These are phyloP conservation scores for Leptarthrus brevirostris DNA, from an alignment of 2,888 invertebrate genomes.

Conservation along the genomic window DNA sequence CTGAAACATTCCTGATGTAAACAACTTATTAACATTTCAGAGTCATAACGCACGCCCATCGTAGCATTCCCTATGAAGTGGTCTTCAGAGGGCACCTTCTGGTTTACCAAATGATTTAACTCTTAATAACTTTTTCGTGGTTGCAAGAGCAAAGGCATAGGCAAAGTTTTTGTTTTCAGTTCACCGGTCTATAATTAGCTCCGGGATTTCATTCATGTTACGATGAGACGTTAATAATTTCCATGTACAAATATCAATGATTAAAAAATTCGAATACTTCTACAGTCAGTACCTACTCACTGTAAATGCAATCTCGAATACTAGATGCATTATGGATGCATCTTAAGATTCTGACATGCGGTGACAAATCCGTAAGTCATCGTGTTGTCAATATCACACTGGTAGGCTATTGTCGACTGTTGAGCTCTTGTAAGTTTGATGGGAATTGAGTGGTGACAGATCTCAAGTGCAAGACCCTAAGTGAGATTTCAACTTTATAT, in stretches of 20 bases:
- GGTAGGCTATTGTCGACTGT: constrained; percentile 1
- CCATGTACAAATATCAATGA: background rate
- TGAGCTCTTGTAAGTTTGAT: constrained; percentile 2
- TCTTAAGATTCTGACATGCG: background rate
- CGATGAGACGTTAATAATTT: too few relatives aligned
- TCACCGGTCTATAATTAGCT: constrained; percentile 24
- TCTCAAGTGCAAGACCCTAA: constrained; percentile 19
- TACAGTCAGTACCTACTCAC: too few relatives aligned
- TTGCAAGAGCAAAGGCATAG: too few relatives aligned
- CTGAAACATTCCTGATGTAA: background rate
- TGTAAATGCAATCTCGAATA: constrained; percentile 8
- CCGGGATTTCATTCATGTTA: too few relatives aligned
- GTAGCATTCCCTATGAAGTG: background rate
- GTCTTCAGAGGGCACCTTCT: constrained; percentile 6
- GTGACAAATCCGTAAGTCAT: constrained; percentile 11
- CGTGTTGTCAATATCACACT: constrained; percentile 3
- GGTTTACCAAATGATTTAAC: constrained; percentile 1
- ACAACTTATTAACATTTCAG: constrained; percentile 9
- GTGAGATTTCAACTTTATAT: background rate
- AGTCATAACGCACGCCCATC: background rate
- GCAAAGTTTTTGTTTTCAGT: constrained; percentile 7
- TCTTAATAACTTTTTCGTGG: background rate
- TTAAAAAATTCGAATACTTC: background rate
- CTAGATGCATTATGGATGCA: background rate
- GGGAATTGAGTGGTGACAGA: constrained; percentile 26